A percentile compares a stretch with the other conserved stretches of the same genome.
These are phyloP conservation scores for Isotomurus palustris DNA, from an alignment of 2,888 invertebrate species.

Conservation along the genomic window DNA sequence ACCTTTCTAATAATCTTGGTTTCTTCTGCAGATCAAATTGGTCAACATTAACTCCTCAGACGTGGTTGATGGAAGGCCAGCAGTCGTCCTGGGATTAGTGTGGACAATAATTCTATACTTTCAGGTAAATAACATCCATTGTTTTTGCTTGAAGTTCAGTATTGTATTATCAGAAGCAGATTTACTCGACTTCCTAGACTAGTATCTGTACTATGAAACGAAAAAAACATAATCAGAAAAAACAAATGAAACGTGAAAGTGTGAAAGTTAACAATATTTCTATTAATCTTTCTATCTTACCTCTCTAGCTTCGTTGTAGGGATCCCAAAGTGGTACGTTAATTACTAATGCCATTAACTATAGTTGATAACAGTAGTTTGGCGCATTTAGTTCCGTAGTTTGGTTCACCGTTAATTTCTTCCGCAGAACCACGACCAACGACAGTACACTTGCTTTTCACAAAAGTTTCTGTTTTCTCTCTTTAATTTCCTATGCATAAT, in stretches of 20 bases:
- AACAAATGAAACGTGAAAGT: background rate
- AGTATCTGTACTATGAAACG: no score
- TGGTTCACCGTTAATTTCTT: no score
- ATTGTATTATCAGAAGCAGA: no score
- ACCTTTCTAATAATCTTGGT: background rate
- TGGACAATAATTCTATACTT: constrained; percentile 99
- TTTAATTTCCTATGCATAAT: no score
- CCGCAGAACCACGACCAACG: no score
- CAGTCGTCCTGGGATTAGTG: constrained; percentile 91
- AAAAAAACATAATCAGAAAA: background rate
- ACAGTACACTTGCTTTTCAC: no score
- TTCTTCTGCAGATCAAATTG: constrained; percentile 86
- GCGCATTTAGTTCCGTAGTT: no score
- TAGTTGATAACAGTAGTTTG: no score
- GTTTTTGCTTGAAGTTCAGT: no score
- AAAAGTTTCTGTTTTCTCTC: no score
- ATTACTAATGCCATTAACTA: background rate
- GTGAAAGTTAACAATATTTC: constrained; percentile 3
- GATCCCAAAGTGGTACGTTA: constrained; percentile 42
- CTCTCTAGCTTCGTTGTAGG: constrained; percentile 40
- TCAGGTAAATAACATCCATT: constrained; percentile 65
- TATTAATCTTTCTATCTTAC: no score
- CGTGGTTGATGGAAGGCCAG: constrained; percentile 92
- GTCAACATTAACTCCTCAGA: constrained; percentile 97
- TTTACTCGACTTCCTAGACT: no score